Evolutionary conservation across 2,113 vertebrate species (phyloP).

Genomic region (Gymnobelideus leadbeateri): DNA sequence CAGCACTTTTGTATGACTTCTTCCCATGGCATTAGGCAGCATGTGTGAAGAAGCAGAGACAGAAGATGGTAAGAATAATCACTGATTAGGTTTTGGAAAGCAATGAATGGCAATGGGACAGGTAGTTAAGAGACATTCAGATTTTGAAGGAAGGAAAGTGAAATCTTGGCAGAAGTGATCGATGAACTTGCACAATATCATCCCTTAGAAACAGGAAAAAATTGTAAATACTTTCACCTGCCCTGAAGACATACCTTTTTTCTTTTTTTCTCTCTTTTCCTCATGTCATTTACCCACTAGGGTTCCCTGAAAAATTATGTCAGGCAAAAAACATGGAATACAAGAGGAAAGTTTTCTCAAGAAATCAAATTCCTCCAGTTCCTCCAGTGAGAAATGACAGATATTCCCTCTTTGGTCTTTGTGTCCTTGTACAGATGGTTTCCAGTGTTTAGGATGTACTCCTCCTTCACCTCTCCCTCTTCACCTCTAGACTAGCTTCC

Average conservation of each 20-base stretch:
- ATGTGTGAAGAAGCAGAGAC: too few species aligned
- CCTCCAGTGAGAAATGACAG: background rate
- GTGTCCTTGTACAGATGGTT: background rate
- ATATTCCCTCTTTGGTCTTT: background rate
- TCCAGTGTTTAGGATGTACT: background rate
- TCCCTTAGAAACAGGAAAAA: background rate
- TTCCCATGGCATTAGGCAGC: too few species aligned
- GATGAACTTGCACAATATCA: too few species aligned
- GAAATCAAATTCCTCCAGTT: background rate
- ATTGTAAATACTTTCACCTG: background rate
- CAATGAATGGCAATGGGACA: too few species aligned
- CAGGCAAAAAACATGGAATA: conserved; percentile 18
- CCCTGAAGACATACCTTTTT: background rate
- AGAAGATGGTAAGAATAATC: too few species aligned
- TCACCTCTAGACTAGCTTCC: background rate
- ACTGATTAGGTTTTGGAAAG: too few species aligned
- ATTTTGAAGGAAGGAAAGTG: background rate
- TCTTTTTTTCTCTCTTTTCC: background rate
- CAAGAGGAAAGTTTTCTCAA: background rate
- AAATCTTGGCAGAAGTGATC: background rate
- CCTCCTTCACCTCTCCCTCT: too few species aligned
- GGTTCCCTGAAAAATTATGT: background rate
- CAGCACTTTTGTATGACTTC: too few species aligned
- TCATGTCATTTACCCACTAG: background rate
- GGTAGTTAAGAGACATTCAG: too few species aligned